Conservation (phyloP, 1,140 invertebrate genomes). For the Drosophila navojoa region DNA sequence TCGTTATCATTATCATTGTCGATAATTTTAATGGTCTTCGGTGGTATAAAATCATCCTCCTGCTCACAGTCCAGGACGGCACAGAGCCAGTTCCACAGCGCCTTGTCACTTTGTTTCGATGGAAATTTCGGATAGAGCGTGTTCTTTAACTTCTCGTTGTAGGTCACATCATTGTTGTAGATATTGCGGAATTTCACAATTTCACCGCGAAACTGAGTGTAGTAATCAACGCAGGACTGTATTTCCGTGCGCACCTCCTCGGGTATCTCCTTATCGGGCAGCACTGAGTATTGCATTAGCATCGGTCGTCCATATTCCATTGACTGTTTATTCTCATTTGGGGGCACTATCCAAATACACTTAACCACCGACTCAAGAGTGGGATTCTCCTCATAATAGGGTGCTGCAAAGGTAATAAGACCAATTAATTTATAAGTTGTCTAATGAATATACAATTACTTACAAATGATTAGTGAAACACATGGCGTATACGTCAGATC, state of each 20-base stretch:
- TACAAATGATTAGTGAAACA: slow-evolving; percentile 96
- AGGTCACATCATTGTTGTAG: slow-evolving; percentile 90
- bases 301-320: slow-evolving; percentile 95
- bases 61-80: slow-evolving; percentile 77
- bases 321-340: slow-evolving; percentile 93
- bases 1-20: slow-evolving; percentile 65
- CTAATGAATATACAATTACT: slow-evolving; percentile 80
- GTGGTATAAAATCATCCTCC: slow-evolving; percentile 81
- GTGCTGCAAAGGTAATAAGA: slow-evolving; percentile 88
- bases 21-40: slow-evolving; percentile 78
- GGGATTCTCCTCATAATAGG: slow-evolving; percentile 91
- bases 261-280: slow-evolving; percentile 92
- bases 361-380: slow-evolving; percentile 92
- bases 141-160: slow-evolving; percentile 91
- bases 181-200: slow-evolving; percentile 91
- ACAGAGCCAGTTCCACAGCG: slow-evolving; percentile 86
- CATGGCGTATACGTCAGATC: slow-evolving; percentile 96
- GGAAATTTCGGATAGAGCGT: slow-evolving; percentile 88
- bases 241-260: slow-evolving; percentile 94
- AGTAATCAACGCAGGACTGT: slow-evolving; percentile 93
- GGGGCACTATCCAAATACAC: slow-evolving; percentile 97
- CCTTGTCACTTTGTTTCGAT: slow-evolving; percentile 87
- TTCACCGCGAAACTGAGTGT: slow-evolving; percentile 89
- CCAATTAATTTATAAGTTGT: background rate
- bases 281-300: slow-evolving; percentile 92